Evolutionary conservation across 2,888 invertebrate genomes (phyloP), one percentile per base, ranked within the genome.

Genomic region (Morpho deidamia): DNA sequence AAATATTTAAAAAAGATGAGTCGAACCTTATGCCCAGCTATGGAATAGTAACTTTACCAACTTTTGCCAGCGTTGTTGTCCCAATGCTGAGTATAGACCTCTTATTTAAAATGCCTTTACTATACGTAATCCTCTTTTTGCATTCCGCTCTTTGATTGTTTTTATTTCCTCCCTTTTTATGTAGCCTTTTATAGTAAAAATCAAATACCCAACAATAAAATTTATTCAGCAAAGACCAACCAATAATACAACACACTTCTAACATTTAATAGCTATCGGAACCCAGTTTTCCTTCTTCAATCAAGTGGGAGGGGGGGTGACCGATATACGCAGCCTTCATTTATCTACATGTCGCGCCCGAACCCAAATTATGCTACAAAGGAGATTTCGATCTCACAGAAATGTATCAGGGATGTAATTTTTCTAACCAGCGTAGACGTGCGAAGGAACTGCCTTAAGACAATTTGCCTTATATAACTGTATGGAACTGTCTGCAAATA

Each of bases 331-430:
- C 65, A 66, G 68, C 73, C 76, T 67, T 67, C 74, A 78, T 80
- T 74, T 79, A 75, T 81, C 78, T 76, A 67, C 65, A 66, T 68
- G 70, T 70, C 76, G 70, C 70, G 69, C 56, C 48, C 70, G 62
- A 61, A 68, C 71, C 73, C 60, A 69, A 75, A 78, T 78, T 76
- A 78, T 76, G 71, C 70, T 72, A 75, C 66, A 65, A 72, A 67
- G 67, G 72, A 79, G 74, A 77, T 72, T 75, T 73, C 77, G 76
- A 76, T 74, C 71, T 73, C 67, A 69, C 60, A 77, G 76, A 82
- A 81, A 80, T 76, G 75, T 75, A 80, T 80, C 77, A 70, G 68
- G 71, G 65, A 66, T 70, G 80, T 84, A 83, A 84, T 83, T 83
- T 85, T 52, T 45, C 43, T 49, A 49, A 50, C 33, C 40, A 42